phyloP scores from a whole-genome alignment of 1,140 invertebrate species.

The Hycleus phaleratus region DNA sequence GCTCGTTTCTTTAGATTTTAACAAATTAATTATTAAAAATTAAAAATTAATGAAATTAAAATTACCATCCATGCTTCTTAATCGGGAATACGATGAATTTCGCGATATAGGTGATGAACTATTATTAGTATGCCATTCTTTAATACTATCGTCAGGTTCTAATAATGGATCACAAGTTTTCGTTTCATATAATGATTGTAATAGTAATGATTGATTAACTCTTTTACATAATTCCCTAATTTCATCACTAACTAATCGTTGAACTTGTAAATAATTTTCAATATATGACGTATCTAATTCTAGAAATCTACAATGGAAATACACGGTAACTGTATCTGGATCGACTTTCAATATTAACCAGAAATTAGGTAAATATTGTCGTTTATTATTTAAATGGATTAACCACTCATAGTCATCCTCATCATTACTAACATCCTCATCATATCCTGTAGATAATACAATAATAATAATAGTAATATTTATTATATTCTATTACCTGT shows the following conservation, averaged over 20 bases:
- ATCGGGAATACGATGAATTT: slow-evolving; percentile 22
- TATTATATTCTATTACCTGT: slow-evolving; percentile 17
- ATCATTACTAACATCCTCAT: slow-evolving; percentile 46
- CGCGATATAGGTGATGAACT: slow-evolving; percentile 21
- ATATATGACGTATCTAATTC: slow-evolving; percentile 48
- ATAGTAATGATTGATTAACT: slow-evolving; percentile 66
- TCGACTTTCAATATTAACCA: slow-evolving; percentile 66
- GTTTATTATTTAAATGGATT: slow-evolving; percentile 46
- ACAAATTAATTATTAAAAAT: neutral
- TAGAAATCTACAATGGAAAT: slow-evolving; percentile 62
- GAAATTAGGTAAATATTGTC: slow-evolving; percentile 58
- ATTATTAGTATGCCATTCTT: slow-evolving; percentile 21
- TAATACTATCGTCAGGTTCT: slow-evolving; percentile 50
- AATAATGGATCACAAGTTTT: slow-evolving; percentile 62
- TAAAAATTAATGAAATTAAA: neutral
- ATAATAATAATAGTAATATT: neutral
- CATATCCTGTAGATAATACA: slow-evolving; percentile 27
- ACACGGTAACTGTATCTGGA: slow-evolving; percentile 53
- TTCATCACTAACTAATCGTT: slow-evolving; percentile 47
- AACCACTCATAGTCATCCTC: slow-evolving; percentile 58
- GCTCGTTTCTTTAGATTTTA: slow-evolving; percentile 20
- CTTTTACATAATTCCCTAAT: slow-evolving; percentile 55
- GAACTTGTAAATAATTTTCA: slow-evolving; percentile 47
- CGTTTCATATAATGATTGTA: slow-evolving; percentile 63
- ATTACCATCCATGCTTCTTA: slow-evolving; percentile 35